Evolutionary conservation across 2,888 invertebrate species (phyloP), one percentile per base, ranked within the genome.

Genomic region (Caenorhabditis panamensis): DNA sequence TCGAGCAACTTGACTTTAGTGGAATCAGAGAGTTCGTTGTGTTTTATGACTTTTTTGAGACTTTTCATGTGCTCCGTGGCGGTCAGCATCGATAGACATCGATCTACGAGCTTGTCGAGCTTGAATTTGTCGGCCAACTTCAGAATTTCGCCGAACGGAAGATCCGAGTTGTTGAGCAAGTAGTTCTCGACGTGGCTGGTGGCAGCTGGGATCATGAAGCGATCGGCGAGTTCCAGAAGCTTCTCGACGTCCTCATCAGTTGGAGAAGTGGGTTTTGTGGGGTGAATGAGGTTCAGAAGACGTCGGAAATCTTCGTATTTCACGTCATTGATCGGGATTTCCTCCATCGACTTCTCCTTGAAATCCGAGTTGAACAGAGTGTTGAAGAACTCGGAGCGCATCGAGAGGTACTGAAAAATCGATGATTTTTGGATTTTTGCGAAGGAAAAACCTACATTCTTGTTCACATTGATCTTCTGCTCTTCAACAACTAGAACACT

Each of bases 201-300:
- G 13, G 20, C 66, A 1, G 13, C 28, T 20, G 54, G 66, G 6
- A 66, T n/a, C n/a, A 44, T 1, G 28, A 66, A 66, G 20, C 56
- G 66, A 18, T 54, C 66, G 36, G 67, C 31, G 9, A 68, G 58
- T 1, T 47, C 36, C n/a, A 68, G 36, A 20, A 63, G 36, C 24
- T 26, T 51, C 4, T 31, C 36, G 4, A 8, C 1, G n/a, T 28
- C 18, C 0, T 47, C 18, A 13, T 31, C 28, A n/a, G 18, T 49
- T 18, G n/a, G 58, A 8, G 18, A 3, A 1, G n/a, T 20, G 16
- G 58, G 18, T 5, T n/a, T 22, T 1, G 22, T 31, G 5, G 31
- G 31, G 31, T 31, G 31, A 31, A 31, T 31, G 4, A 9, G 4
- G 9, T 31, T 31, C 31, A 31, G 31, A 31, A 31, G 31, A 31